Evolutionary conservation across 2,797 vertebrate genomes (phyloP).

Genomic region (Rhinichthys osculus): DNA sequence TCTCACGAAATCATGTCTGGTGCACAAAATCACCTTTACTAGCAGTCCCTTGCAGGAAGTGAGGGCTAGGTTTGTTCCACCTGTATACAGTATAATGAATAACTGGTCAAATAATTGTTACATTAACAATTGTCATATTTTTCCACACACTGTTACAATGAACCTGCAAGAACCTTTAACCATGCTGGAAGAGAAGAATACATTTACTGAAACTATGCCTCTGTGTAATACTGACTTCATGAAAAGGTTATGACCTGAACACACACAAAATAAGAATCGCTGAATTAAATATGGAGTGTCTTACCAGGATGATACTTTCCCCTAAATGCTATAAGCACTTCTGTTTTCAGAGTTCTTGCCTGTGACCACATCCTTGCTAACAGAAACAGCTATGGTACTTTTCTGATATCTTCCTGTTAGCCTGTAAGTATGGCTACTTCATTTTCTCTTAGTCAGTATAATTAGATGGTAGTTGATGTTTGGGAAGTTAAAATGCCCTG

Average conservation of each 20-base stretch:
- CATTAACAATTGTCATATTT: neutral
- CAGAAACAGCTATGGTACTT: slow-evolving; percentile 50
- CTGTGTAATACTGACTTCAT: neutral
- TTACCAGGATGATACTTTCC: slow-evolving; percentile 9
- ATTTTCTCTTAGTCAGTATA: neutral
- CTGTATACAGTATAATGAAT: neutral
- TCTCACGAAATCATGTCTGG: slow-evolving; percentile 20
- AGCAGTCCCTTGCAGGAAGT: neutral
- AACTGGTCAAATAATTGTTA: neutral
- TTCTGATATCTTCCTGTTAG: slow-evolving; percentile 46
- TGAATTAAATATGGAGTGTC: neutral
- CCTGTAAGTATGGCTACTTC: slow-evolving; percentile 25
- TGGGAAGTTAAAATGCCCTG: slow-evolving; percentile 1
- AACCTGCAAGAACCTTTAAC: neutral
- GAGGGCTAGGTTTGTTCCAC: neutral
- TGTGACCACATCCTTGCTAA: slow-evolving; percentile 79
- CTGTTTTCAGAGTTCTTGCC: slow-evolving; percentile 74
- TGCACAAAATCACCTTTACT: neutral
- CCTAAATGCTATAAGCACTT: slow-evolving; percentile 61
- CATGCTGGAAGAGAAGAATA: neutral
- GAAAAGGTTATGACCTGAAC: neutral
- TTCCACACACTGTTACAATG: neutral
- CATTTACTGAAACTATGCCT: slow-evolving; percentile 8
- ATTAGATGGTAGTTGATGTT: neutral
- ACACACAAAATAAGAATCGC: neutral